Conservation (phyloP, 2,113 vertebrate genomes). For the Amia ocellicauda region DNA sequence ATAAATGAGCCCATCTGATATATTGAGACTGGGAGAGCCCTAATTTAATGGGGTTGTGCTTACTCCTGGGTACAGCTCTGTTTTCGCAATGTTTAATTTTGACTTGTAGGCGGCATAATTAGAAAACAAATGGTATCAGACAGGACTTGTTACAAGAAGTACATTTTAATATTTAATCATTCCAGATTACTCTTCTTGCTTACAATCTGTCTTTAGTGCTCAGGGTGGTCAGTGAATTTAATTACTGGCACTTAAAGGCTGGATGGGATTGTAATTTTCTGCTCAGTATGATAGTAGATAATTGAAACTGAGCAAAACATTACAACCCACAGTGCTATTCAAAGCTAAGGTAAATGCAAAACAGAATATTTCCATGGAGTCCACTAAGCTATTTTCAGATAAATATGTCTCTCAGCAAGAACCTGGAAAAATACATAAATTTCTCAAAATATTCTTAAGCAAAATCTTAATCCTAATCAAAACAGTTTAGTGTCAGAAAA, state of each 20-base stretch:
- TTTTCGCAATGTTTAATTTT: constrained; percentile 1
- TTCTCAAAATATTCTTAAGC: constrained; percentile 1
- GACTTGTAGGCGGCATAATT: constrained; percentile 17
- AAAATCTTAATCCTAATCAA: not conserved
- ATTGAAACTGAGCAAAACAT: constrained; percentile 20
- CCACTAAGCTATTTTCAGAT: not conserved
- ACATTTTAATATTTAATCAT: constrained; percentile 16
- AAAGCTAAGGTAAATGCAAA: constrained; percentile 6
- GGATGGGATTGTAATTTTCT: constrained; percentile 9
- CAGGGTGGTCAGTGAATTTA: constrained; percentile 20
- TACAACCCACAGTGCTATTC: constrained; percentile 12
- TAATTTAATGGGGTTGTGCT: constrained; percentile 4
- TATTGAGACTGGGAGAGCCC: not conserved
- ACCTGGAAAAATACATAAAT: constrained; percentile 12
- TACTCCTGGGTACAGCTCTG: not conserved
- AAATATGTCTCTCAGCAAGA: constrained; percentile 6
- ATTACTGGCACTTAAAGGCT: constrained; percentile 25
- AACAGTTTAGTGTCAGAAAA: not conserved
- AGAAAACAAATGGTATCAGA: constrained; percentile 3
- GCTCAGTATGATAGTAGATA: constrained; percentile 22
- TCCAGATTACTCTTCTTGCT: constrained; percentile 9
- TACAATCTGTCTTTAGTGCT: constrained; percentile 8
- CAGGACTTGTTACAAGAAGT: constrained; percentile 8
- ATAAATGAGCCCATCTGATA: constrained; percentile 3
- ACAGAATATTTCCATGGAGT: not conserved